A percentile compares a stretch with the other conserved stretches of the same genome.
phyloP scores from a whole-genome alignment of 37 sponge, comb jelly and placozoan genomes.

The Ephydatia muelleri region DNA sequence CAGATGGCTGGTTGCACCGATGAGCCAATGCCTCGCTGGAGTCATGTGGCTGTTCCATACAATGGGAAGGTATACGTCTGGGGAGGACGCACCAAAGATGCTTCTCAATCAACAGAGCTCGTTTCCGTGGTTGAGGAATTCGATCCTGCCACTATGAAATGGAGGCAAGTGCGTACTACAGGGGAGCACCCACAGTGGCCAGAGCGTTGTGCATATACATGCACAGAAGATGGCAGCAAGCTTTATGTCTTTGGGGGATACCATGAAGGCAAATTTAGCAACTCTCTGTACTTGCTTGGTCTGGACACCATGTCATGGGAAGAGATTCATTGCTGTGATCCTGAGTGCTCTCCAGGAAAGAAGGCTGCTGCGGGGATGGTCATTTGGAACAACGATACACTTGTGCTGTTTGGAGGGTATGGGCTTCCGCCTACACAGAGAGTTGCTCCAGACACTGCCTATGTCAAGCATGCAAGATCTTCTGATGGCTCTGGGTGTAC shows the following conservation, averaged over 20 bases:
- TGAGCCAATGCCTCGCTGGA: not conserved
- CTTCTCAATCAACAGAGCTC: not conserved
- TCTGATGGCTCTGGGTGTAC: not conserved
- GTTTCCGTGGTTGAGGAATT: not conserved
- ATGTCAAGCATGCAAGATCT: not conserved
- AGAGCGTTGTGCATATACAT: not conserved
- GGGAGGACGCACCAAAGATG: not conserved
- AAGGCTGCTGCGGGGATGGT: not conserved
- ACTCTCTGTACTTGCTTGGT: not conserved
- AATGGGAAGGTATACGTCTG: not conserved
- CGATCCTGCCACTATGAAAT: not conserved
- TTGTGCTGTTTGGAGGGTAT: not conserved
- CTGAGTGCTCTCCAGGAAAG: not conserved
- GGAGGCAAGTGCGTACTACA: not conserved
- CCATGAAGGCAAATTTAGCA: not conserved
- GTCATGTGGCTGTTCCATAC: not conserved
- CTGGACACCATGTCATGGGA: not conserved
- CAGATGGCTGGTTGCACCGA: not conserved
- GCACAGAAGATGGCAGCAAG: not conserved
- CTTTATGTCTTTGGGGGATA: not conserved
- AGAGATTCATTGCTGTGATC: not conserved
- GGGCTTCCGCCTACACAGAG: not conserved
- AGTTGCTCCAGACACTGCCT: not conserved
- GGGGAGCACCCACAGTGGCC: not conserved
- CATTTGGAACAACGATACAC: not conserved